phyloP scores from a whole-genome alignment of 1,140 invertebrate species.

The Planococcus citri region DNA sequence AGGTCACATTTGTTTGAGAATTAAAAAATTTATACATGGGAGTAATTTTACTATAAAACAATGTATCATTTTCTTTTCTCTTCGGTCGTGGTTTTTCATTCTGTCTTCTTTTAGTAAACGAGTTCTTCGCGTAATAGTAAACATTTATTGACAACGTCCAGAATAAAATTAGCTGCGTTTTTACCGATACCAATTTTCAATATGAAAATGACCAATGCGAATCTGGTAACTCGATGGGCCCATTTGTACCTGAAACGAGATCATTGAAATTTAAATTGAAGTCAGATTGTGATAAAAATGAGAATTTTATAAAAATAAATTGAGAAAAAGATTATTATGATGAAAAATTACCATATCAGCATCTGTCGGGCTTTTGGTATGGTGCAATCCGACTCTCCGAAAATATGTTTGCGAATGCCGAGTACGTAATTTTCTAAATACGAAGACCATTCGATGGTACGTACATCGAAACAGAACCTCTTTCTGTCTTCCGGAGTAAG shows the following conservation, averaged over 20 bases:
- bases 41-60: neutral
- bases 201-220: conserved; percentile 9
- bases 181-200: conserved; percentile 13
- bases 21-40: neutral
- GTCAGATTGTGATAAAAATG: too few species aligned
- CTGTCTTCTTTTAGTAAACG: neutral
- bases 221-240: conserved; percentile 13
- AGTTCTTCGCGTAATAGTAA: conserved; percentile 6
- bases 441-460: conserved; percentile 65
- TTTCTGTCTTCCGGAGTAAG: conserved; percentile 48
- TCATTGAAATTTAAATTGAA: too few species aligned
- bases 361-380: conserved; percentile 15
- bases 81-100: neutral
- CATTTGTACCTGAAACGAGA: conserved; percentile 11
- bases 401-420: conserved; percentile 68
- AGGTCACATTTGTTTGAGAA: neutral
- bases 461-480: conserved; percentile 56
- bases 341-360: neutral
- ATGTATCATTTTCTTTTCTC: too few species aligned
- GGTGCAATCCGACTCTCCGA: conserved; percentile 52
- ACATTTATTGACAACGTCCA: neutral
- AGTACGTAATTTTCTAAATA: conserved; percentile 73
- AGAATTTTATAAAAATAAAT: too few species aligned
- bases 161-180: neutral
- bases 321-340: too few species aligned